Base-by-base conservation (phyloP, 2,888 invertebrate genomes). In the Eurois occulta region DNA sequence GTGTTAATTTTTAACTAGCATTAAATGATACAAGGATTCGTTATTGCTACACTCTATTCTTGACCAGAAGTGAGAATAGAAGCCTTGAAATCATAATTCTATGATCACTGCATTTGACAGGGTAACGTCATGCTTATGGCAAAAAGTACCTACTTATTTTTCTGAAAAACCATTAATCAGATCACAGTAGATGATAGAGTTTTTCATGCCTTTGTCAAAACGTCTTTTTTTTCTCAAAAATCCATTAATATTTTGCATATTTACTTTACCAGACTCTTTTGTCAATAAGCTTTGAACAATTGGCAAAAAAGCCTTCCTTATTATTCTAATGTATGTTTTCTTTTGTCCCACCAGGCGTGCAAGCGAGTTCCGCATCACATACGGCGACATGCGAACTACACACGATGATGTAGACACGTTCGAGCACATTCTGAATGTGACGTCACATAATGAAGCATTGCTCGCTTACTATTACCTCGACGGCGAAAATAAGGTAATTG, bases 381-480 rank as follows among this genome's bases (percentile, higher is more conserved):
- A 94, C 88, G 95, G 95, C 80, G 96, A 95, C 82, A 91, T 90
- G 80, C 90, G 93, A 21, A 83, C 88, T n/a, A 82, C 94, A 0
- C 90, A 90, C 85, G 93, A 93, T 48, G 96, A 95, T n/a, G 88
- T 93, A 1, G 98, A 98, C 91, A 97, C 98, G 48, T 98, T 98
- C 92, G 98, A 98, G 85, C 98, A 98, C 91, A 97, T 98, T 86
- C 96, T 98, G 69, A 97, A 97, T 95, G 98, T 98, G 88, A 98
- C 99, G 73, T 97, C 98, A 66, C 98, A 98, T 88, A 98, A 99
- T 91, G 99, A 99, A 88, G 98, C 99, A 0, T 97, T 99, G 16
- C 98, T 99, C 97, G 98, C 99, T 0, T 99, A 98, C 95, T 99
- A 99, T 95, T 99, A 99, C 93, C 97, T 98, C 93, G 99, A 99